Conservation (phyloP, 2,888 invertebrate species). For the Pheosia tremula region DNA sequence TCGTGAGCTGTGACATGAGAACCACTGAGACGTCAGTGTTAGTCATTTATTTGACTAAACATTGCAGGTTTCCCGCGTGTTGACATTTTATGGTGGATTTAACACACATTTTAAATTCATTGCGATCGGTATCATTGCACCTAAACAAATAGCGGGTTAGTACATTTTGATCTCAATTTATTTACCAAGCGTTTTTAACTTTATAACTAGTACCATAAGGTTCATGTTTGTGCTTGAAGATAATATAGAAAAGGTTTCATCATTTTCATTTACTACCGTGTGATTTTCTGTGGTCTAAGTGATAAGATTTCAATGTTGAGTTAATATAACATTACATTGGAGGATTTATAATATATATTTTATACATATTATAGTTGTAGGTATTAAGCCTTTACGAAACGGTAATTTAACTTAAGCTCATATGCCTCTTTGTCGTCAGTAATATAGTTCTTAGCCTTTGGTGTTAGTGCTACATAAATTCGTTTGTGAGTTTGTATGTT, state of each 20-base stretch:
- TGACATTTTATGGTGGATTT: constrained; percentile 55
- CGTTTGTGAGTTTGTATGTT: too few species aligned
- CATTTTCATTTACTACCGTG: constrained; percentile 32
- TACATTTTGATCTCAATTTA: neutral
- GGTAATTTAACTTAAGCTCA: too few species aligned
- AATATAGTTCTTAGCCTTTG: too few species aligned
- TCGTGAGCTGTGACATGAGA: too few species aligned
- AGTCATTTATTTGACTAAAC: constrained; percentile 2
- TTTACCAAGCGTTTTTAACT: constrained; percentile 5
- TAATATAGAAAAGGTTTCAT: constrained; percentile 23
- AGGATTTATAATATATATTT: too few species aligned
- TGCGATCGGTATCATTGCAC: constrained; percentile 62
- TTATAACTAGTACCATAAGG: neutral
- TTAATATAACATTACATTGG: too few species aligned
- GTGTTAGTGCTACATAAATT: too few species aligned
- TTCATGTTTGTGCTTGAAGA: constrained; percentile 7
- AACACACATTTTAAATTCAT: constrained; percentile 46
- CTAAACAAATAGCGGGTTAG: constrained; percentile 61
- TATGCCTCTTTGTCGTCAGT: too few species aligned
- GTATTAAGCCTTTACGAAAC: too few species aligned
- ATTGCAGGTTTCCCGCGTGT: constrained; percentile 53
- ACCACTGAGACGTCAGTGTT: too few species aligned
- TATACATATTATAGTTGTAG: too few species aligned
- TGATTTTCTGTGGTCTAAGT: constrained; percentile 26
- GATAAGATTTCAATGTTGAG: constrained; percentile 4